Conservation (phyloP, 2,888 invertebrate species). For the Cantharis flavilabris region DNA sequence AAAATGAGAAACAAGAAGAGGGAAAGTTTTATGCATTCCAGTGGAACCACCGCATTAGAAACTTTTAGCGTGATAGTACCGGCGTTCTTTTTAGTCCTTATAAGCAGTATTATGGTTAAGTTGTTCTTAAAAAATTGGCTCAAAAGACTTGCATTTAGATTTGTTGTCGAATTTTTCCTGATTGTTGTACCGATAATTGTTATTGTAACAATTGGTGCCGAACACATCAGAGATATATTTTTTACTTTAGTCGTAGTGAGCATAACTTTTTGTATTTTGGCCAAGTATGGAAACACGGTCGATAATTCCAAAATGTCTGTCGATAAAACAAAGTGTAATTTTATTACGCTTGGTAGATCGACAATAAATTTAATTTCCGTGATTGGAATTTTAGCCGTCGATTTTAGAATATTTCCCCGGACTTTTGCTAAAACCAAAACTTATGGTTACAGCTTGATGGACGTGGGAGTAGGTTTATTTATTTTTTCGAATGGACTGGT, state of each 20-base stretch:
- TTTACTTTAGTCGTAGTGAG: slow-evolving; percentile 32
- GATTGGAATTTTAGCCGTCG: slow-evolving; percentile 90
- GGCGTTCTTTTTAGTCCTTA: slow-evolving; percentile 45
- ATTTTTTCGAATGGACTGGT: slow-evolving; percentile 81
- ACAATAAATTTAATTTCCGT: slow-evolving; percentile 74
- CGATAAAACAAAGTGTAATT: slow-evolving; percentile 32
- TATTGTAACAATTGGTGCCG: slow-evolving; percentile 60
- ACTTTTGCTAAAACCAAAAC: slow-evolving; percentile 85
- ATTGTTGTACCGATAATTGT: slow-evolving; percentile 63
- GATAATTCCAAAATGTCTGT: neutral
- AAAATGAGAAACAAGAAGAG: slow-evolving; percentile 43
- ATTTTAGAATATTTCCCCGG: slow-evolving; percentile 86
- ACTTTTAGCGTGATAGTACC: slow-evolving; percentile 53
- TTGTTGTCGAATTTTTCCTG: slow-evolving; percentile 60
- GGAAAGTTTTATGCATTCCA: slow-evolving; percentile 61
- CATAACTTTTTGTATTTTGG: slow-evolving; percentile 19
- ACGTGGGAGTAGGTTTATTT: slow-evolving; percentile 91
- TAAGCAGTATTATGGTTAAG: slow-evolving; percentile 43
- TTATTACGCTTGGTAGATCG: slow-evolving; percentile 72
- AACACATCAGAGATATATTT: slow-evolving; percentile 46
- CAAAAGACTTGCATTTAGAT: slow-evolving; percentile 38
- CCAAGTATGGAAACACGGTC: neutral
- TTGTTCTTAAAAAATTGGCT: slow-evolving; percentile 30
- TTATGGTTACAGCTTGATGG: slow-evolving; percentile 91
- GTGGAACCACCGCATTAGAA: slow-evolving; percentile 60